Conservation (phyloP, 2,797 vertebrate species). For the Myripristis jacobus region DNA sequence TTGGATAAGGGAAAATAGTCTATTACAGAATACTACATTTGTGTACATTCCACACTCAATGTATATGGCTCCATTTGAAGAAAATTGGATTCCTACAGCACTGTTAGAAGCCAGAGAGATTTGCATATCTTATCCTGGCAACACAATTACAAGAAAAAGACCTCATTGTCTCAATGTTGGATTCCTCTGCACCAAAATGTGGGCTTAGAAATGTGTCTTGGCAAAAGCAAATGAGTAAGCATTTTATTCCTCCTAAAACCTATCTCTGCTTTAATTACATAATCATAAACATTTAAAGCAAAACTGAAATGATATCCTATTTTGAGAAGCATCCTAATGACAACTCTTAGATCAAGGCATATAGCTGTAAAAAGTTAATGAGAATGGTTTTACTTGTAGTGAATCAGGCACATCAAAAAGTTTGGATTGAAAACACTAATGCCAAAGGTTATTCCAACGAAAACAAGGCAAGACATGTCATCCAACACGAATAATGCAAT, state of each 20-base stretch:
- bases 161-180: not conserved
- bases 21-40: no score
- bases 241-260: not conserved
- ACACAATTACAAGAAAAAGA: not conserved
- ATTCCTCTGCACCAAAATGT: not conserved
- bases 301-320: not conserved
- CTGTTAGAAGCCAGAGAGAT: not conserved
- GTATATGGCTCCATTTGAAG: not conserved
- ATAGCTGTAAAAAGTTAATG: not conserved
- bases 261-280: not conserved
- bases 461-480: not conserved
- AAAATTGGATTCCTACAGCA: not conserved
- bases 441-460: no score
- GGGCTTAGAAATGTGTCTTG: not conserved
- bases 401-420: no score
- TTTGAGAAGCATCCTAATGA: not conserved
- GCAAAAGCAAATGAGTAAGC: not conserved
- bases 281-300: not conserved
- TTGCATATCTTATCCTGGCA: not conserved
- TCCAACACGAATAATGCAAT: not conserved
- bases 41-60: not conserved
- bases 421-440: no score
- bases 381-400: no score
- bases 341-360: not conserved
- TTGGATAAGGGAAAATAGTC: no score